These are phyloP conservation scores for Agrochola lota DNA, from an alignment of 2,888 invertebrate genomes.

Conservation along the genomic window DNA sequence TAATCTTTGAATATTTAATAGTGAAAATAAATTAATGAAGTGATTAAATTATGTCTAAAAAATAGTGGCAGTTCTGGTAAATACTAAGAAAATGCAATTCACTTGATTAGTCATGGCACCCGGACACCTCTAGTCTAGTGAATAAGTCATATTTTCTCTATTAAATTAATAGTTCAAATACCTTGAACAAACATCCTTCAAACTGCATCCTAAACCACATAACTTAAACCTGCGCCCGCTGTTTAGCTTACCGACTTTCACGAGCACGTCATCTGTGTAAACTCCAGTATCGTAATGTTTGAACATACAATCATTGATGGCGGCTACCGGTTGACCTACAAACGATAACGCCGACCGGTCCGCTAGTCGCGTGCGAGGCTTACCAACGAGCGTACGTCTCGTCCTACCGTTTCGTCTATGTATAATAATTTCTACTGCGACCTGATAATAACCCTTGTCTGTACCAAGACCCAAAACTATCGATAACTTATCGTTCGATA, in stretches of 20 bases:
- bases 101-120: not conserved
- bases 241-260: constrained; percentile 67
- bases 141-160: constrained; percentile 5
- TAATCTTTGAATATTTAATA: constrained; percentile 13
- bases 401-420: constrained; percentile 5
- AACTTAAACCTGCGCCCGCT: not conserved
- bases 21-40: constrained; percentile 3
- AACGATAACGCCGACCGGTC: constrained; percentile 69
- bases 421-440: constrained; percentile 9
- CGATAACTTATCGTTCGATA: constrained; percentile 64
- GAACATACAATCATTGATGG: constrained; percentile 72
- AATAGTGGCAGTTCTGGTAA: not conserved
- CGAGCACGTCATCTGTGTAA: constrained; percentile 70
- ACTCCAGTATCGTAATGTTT: constrained; percentile 71
- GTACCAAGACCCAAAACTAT: constrained; percentile 45
- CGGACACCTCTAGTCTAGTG: not conserved
- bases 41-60: not conserved
- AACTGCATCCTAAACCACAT: constrained; percentile 12
- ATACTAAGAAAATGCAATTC: not conserved
- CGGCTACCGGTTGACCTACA: constrained; percentile 76
- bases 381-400: constrained; percentile 55
- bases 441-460: constrained; percentile 32
- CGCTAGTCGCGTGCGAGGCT: constrained; percentile 64
- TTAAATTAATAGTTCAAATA: not conserved
- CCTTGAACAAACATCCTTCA: constrained; percentile 19